A percentile compares a stretch with the other conserved stretches of the same genome.
phyloP scores from a whole-genome alignment of 2,797 vertebrate species.

The Phaenicophaeus curvirostris region DNA sequence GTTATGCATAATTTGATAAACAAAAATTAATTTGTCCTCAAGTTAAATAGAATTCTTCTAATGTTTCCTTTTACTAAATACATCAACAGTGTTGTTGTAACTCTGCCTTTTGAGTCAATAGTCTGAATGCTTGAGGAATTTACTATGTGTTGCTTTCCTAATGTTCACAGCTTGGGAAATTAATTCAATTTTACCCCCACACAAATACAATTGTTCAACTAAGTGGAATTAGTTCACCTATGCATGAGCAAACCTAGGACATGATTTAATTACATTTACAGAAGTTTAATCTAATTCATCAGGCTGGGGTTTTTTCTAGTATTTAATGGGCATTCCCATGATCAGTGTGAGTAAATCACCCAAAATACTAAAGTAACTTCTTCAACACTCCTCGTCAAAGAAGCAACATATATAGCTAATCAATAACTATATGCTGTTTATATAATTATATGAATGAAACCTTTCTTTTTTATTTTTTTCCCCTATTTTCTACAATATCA shows the following conservation, averaged over 20 bases:
- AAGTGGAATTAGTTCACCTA: slow-evolving; percentile 66
- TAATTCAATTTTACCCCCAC: slow-evolving; percentile 55
- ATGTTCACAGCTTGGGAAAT: slow-evolving; percentile 45
- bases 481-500: not conserved
- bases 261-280: slow-evolving; percentile 60
- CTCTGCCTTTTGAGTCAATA: slow-evolving; percentile 31
- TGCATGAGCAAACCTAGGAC: slow-evolving; percentile 50
- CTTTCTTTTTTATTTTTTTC: not conserved
- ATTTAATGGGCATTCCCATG: slow-evolving; percentile 15
- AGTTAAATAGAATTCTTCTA: slow-evolving; percentile 23
- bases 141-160: not conserved
- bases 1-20: not conserved
- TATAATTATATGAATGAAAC: not conserved
- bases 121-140: slow-evolving; percentile 29
- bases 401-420: not conserved
- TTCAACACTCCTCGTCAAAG: not conserved
- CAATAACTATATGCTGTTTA: not conserved
- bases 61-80: not conserved
- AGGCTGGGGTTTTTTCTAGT: not conserved
- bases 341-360: slow-evolving; percentile 22
- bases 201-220: slow-evolving; percentile 54
- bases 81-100: slow-evolving; percentile 8
- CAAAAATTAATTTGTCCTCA: not conserved
- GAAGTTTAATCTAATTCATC: slow-evolving; percentile 49
- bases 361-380: slow-evolving; percentile 5